Conservation (phyloP, 2,888 invertebrate genomes). For the Leptinotarsa juncta region DNA sequence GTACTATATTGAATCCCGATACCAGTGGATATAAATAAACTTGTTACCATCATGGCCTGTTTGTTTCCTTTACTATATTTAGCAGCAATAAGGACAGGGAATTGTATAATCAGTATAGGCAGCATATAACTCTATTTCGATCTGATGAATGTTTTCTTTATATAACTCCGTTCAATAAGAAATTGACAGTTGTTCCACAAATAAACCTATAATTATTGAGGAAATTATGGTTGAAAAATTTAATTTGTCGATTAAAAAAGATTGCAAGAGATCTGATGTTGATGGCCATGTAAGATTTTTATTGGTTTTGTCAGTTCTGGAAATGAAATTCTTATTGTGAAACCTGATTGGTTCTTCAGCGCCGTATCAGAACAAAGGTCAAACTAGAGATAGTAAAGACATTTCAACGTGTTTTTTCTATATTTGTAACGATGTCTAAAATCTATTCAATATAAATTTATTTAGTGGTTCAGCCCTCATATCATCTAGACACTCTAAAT, state of each 20-base stretch:
- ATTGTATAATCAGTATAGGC: not conserved
- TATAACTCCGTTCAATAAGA: not conserved
- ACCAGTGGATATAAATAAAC: conserved; percentile 2
- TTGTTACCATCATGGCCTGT: not conserved
- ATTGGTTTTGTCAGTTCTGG: not conserved
- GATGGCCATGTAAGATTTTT: not conserved
- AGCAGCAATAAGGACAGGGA: not conserved
- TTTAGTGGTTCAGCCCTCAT: too few species aligned
- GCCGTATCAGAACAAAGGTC: too few species aligned
- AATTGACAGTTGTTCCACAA: not conserved
- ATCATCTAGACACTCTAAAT: too few species aligned
- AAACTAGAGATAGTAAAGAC: too few species aligned
- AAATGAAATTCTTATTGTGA: not conserved
- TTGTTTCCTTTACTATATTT: not conserved
- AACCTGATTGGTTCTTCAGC: too few species aligned
- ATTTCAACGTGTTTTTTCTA: too few species aligned
- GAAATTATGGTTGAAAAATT: too few species aligned
- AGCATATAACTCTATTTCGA: not conserved
- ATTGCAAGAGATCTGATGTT: conserved; percentile 6
- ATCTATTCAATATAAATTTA: too few species aligned
- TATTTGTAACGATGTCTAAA: too few species aligned
- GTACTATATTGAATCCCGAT: not conserved
- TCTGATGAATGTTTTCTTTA: not conserved
- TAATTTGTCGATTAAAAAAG: too few species aligned
- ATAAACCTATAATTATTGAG: not conserved